A percentile compares a stretch with the other conserved stretches of the same genome.
Evolutionary conservation across 2,113 vertebrate species (phyloP).

Genomic region (Cinclus cinclus): DNA sequence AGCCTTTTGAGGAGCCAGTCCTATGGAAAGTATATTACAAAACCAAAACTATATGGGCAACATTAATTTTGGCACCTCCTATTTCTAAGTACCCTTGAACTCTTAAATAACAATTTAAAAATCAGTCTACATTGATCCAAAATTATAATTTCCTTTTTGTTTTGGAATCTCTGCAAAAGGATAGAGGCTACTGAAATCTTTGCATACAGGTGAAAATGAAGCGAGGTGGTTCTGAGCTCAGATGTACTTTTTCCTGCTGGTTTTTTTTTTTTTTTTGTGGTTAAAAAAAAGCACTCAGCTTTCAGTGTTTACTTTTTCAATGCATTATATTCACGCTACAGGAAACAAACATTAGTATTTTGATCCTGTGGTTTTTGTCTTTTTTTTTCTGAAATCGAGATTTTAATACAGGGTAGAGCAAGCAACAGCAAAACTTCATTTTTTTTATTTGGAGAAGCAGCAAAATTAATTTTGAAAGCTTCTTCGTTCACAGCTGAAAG

Average conservation of each 20-base stretch:
- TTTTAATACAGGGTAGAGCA: neutral
- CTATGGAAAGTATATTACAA: neutral
- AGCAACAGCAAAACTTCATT: neutral
- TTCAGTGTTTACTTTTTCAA: conserved; percentile 9
- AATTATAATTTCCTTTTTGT: neutral
- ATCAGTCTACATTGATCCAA: fast-evolving
- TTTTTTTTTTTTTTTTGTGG: neutral
- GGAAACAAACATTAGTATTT: conserved; percentile 36
- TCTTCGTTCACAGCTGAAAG: conserved; percentile 17
- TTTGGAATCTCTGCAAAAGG: neutral
- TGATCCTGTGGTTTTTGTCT: neutral
- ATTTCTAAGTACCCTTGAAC: neutral
- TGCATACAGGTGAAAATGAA: neutral
- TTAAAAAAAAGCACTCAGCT: conserved; percentile 1
- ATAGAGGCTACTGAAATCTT: neutral
- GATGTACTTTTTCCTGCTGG: neutral
- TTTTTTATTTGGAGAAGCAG: neutral
- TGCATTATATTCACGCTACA: neutral
- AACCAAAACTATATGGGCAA: neutral
- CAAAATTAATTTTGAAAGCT: conserved; percentile 33
- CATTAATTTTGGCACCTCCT: neutral
- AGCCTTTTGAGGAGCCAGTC: neutral
- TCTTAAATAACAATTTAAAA: neutral
- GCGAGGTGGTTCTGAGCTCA: neutral
- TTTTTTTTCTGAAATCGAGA: neutral